Conservation (phyloP, 2,888 invertebrate genomes). For the Eupithecia abbreviata region DNA sequence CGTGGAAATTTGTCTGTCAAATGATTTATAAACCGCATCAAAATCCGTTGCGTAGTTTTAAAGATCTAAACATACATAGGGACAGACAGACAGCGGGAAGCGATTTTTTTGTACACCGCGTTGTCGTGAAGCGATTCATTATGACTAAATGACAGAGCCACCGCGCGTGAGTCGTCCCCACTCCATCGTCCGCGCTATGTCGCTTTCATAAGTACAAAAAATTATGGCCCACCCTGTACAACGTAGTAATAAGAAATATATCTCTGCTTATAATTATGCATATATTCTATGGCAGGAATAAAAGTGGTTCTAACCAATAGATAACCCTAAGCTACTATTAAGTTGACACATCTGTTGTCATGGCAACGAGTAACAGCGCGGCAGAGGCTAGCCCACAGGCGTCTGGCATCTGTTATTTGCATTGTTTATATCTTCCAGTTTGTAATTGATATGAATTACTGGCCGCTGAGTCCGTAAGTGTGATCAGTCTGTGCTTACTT, state of each 20-base stretch:
- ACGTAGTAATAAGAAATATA: not conserved
- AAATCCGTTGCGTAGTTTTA: no score
- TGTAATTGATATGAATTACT: constrained; percentile 26
- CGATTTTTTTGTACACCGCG: no score
- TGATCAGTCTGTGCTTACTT: constrained; percentile 15
- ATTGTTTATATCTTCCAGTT: constrained; percentile 9
- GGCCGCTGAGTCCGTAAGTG: constrained; percentile 5
- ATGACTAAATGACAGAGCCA: no score
- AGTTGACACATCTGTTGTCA: constrained; percentile 30
- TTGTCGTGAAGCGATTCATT: no score
- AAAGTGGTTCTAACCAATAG: not conserved
- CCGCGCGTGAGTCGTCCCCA: no score
- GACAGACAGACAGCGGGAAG: no score
- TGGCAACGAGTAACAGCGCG: constrained; percentile 13
- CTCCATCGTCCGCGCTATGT: no score
- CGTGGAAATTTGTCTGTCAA: no score
- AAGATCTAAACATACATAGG: no score
- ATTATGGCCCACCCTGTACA: no score
- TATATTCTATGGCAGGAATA: not conserved
- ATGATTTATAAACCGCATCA: no score
- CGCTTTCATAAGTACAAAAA: no score
- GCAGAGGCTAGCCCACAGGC: not conserved
- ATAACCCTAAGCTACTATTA: not conserved
- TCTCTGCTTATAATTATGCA: not conserved
- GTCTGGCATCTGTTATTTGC: constrained; percentile 6